These are phyloP conservation scores for Hoplostethus atlanticus DNA, from an alignment of 2,797 vertebrate genomes.

Conservation along the genomic window DNA sequence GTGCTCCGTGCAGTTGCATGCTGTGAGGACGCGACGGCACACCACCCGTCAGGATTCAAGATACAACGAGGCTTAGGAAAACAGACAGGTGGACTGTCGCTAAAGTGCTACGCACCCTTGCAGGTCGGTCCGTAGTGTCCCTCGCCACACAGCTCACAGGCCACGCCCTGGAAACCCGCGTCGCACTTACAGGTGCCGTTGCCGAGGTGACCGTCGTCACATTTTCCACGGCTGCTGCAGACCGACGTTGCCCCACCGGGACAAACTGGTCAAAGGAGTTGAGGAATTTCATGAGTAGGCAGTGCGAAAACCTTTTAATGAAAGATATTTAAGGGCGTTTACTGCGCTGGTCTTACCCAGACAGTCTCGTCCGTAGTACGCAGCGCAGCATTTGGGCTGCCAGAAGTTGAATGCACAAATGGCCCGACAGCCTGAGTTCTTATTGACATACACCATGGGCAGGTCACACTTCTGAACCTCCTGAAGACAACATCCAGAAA, in stretches of 20 bases:
- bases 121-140: constrained; percentile 88
- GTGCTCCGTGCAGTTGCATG: constrained; percentile 88
- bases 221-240: constrained; percentile 88
- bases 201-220: constrained; percentile 83
- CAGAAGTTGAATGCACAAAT: constrained; percentile 85
- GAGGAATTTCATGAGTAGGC: not conserved
- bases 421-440: constrained; percentile 82
- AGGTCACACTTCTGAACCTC: constrained; percentile 71
- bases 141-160: constrained; percentile 88
- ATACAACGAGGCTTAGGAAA: no score
- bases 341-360: constrained; percentile 82
- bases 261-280: constrained; percentile 83
- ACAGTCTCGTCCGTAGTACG: constrained; percentile 92
- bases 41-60: not conserved
- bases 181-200: constrained; percentile 89
- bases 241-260: constrained; percentile 86
- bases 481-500: constrained; percentile 52
- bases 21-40: constrained; percentile 74
- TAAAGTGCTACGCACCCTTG: constrained; percentile 77
- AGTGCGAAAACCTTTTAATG: no score
- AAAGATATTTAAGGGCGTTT: no score
- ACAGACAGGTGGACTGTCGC: not conserved
- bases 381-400: constrained; percentile 88
- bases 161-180: constrained; percentile 85
- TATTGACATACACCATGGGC: constrained; percentile 18